Base-by-base conservation (phyloP, 2,888 invertebrate species). In the Napeogenes inachia region DNA sequence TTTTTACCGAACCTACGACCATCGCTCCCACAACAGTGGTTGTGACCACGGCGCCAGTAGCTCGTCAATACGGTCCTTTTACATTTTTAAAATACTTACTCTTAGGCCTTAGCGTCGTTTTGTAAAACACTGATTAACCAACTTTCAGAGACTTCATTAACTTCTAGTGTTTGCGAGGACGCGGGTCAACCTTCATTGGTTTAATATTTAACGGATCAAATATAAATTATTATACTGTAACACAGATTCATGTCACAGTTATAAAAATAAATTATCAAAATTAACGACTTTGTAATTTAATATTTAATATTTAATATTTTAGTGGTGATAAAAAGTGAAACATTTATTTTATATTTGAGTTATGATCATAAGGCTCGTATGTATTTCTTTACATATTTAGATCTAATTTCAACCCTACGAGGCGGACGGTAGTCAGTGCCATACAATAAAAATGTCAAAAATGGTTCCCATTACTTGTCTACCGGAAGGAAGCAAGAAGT, bases 401-500 rank as follows among this genome's bases (percentile, higher is more conserved):
- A 30, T 4, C 30, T 8, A 30, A 5, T 30, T 50, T 30, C 50
- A 50, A 21, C 50, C 50, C 21, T 30, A 5, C 30, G 8, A 47
- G 13, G 21, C 21, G 21, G 13, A 13, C 13, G 13, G 21, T n/a
- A 13, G 2, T 50, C 30, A 5, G 21, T 50, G 10, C 3, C 50
- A 30, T 54, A 45, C 13, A 21, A 61, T 57, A 61, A 61, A 61
- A 61, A 38, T 54, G 53, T 53, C 60, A 61, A 45, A 53, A 30
- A 30, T 50, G 21, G 13, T 8, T 13, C 13, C 45, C 30, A 54
- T 56, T 45, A 56, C 35, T 21, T 13, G 54, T 57, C 35, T 38
- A 42, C 50, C 61, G 61, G 61, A 63, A 65, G 65, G 63, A 67
- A 60, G 63, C 60, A 8, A 42, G 32, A 61, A 60, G 57, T 65